Base-by-base conservation (phyloP, 2,113 vertebrate species). In the Otus sunia region DNA sequence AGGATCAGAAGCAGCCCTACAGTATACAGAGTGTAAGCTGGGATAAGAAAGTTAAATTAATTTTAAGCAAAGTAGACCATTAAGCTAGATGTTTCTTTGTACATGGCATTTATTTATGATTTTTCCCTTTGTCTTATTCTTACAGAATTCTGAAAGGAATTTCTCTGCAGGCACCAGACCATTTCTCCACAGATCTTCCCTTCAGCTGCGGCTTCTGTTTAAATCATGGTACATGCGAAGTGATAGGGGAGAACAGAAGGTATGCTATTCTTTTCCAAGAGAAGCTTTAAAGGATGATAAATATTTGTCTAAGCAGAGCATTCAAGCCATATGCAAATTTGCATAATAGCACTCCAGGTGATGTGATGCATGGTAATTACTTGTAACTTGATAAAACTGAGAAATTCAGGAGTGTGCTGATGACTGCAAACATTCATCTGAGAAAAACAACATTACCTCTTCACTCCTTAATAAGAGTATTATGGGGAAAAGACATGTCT, bases 301-400 rank as follows among this genome's bases (percentile, higher is more conserved):
- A 98, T 98, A 98, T 98, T 98, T 98, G 96, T 91, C 91, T 98
- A 97, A 97, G 95, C 86, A 84, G 80, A 74, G 72, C 77, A 96
- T 97, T 94, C 94, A 94, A 98, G 93, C 92, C 95, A 91, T 93
- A 92, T 88, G 91, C 60, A 97, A 94, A 98, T 98, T 94, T 98
- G 89, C 96, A 97, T 98, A 98, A 97, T 97, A 78, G 94, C 91
- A 94, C 94, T 97, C 90, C 78, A 97, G 98, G 96, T 98, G 95
- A 97, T 92, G 93, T 1, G 39, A 96, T 0, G 78, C 94, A 88
- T 96, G 56, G 68, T 95, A 97, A 98, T 97, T 94, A 87, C 64
- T 93, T 79, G 36, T 90, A 97, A 91, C 71, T 75, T 56, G 85
- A 96, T 94, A 96, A 94, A 98, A 89, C 32, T 25, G 88, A 92